Base-by-base conservation (phyloP, 2,888 invertebrate genomes). In the Chloroclystis v-ata region DNA sequence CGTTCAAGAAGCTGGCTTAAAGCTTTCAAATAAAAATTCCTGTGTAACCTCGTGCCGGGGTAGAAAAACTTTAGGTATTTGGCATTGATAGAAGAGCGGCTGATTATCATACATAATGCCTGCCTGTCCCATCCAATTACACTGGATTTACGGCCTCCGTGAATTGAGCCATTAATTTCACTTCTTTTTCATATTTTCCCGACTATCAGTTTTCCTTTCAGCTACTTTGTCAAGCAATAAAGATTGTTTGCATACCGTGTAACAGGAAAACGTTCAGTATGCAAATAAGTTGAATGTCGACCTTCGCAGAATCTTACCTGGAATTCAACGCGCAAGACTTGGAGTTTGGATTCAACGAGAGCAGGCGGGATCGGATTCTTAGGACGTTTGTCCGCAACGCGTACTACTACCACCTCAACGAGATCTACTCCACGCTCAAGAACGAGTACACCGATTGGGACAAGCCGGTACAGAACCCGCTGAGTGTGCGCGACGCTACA, bases 361-460 rank as follows among this genome's bases (percentile, higher is more conserved):
- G 94, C 56, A 89, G 95, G 50, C 89, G 95, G 53, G 96, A 96
- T 82, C 91, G 95, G 52, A 95, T 96, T 72, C 89, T 96, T 63
- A 90, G 98, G 84, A 97, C 97, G 38, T 95, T 95, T 81, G 97
- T 98, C 54, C 91, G 97, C 57, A 98, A 98, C 87, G 93, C 97
- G 47, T 98, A 95, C 84, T 94, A 95, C 74, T 98, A 94, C 85
- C 98, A 98, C 83, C 90, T 97, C 63, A 97, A 96, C 82, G 97
- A 98, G 89, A 96, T 96, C 71, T 95, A 96, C 81, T 96, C 97
- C 42, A 97, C 97, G 43, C 89, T 98, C 63, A 89, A 94, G 81
- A 97, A 98, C 78, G 97, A 98, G 81, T 98, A 98, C 83, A 97
- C 97, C 49, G 97, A 98, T 80, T 98, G 98, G 97, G 96, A 95